phyloP scores from a whole-genome alignment of 2,888 invertebrate species.

The Sturmia bella region DNA sequence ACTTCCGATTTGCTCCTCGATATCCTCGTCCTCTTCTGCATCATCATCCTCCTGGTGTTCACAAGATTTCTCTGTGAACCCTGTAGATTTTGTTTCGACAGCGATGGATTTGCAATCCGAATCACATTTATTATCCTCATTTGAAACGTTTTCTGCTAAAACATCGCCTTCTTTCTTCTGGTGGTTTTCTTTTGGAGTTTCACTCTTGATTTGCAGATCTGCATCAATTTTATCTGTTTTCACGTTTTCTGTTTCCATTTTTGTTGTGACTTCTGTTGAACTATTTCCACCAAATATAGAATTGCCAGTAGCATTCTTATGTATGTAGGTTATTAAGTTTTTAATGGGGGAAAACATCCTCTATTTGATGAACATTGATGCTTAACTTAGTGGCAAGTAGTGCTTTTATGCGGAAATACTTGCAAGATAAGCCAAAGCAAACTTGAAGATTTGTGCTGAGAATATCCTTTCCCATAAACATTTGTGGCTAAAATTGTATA shows the following conservation, averaged over 20 bases:
- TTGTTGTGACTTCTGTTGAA: conserved; percentile 50
- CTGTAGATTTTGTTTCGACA: conserved; percentile 14
- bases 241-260: conserved; percentile 60
- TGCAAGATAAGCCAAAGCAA: conserved; percentile 38
- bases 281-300: conserved; percentile 78
- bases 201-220: conserved; percentile 37
- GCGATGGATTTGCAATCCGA: neutral
- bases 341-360: conserved; percentile 81
- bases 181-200: conserved; percentile 28
- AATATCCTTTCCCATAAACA: neutral
- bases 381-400: neutral
- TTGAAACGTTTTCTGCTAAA: neutral
- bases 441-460: conserved; percentile 11
- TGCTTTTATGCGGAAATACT: neutral
- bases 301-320: conserved; percentile 80
- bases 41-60: conserved; percentile 69
- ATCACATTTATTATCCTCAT: conserved; percentile 1
- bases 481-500: conserved; percentile 8
- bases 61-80: conserved; percentile 24
- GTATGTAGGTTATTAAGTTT: conserved; percentile 81
- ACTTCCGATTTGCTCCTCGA: conserved; percentile 77
- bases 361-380: conserved; percentile 17
- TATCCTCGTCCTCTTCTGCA: conserved; percentile 73
- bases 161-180: neutral
- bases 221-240: conserved; percentile 20